Conservation (phyloP, 1,140 invertebrate species). For the Aethina tumida region DNA sequence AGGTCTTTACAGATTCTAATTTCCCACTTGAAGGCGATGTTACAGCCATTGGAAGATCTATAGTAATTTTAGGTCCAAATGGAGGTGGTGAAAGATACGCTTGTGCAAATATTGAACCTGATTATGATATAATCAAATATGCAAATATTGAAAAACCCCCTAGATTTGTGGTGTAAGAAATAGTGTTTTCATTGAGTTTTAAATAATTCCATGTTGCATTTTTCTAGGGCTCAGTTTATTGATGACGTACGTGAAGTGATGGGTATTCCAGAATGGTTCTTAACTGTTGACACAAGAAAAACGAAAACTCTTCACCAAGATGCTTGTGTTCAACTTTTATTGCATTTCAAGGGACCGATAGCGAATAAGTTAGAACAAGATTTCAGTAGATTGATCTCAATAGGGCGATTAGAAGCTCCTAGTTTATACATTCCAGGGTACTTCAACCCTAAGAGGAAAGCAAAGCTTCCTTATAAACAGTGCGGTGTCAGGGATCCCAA, state of each 20-base stretch:
- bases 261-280: slow-evolving; percentile 82
- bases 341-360: slow-evolving; percentile 78
- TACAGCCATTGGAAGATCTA: slow-evolving; percentile 71
- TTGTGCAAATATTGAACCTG: slow-evolving; percentile 85
- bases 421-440: slow-evolving; percentile 71
- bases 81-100: slow-evolving; percentile 62
- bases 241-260: slow-evolving; percentile 70
- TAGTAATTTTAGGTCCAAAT: slow-evolving; percentile 74
- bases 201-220: slow-evolving; percentile 2
- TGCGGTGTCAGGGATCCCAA: slow-evolving; percentile 63
- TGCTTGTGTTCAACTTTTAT: slow-evolving; percentile 75
- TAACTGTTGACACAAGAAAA: slow-evolving; percentile 72
- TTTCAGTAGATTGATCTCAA: slow-evolving; percentile 61
- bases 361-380: slow-evolving; percentile 68
- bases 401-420: slow-evolving; percentile 60
- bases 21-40: slow-evolving; percentile 71
- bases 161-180: slow-evolving; percentile 74
- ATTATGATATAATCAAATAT: slow-evolving; percentile 85
- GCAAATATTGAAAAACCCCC: slow-evolving; percentile 78
- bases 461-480: slow-evolving; percentile 56
- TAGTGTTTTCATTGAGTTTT: not conserved
- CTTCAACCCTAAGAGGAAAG: slow-evolving; percentile 57
- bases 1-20: slow-evolving; percentile 76
- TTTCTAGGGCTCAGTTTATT: slow-evolving; percentile 68
- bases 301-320: slow-evolving; percentile 67